Evolutionary conservation across 2,888 invertebrate genomes (phyloP), one percentile per base, ranked within the genome.

Genomic region (Frankliniella intonsa): DNA sequence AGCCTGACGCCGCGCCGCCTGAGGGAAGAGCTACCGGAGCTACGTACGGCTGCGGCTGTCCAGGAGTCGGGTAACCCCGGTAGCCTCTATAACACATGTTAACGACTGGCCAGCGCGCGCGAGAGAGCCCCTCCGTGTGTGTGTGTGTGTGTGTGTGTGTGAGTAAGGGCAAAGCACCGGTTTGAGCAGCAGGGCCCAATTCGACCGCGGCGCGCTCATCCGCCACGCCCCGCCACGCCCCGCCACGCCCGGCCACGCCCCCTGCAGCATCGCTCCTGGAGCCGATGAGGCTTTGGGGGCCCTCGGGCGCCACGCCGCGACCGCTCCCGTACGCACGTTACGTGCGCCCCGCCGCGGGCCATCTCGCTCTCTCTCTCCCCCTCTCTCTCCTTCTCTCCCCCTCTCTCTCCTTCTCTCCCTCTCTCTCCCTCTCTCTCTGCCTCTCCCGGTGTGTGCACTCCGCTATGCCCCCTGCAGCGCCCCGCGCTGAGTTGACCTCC

Each of bases 1-100:
- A 12, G 55, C 12, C 55, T 17, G 55, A 55, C 55, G 14, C 55
- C 1, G 14, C 55, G 9, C 55, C 12, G 55, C 17, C 55, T 12
- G 55, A 17, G 55, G 17, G 55, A 55, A 55, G 55, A 55, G 65
- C 65, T n/a, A 9, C 9, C n/a, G 65, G 19, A n/a, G 65, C n/a
- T n/a, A 65, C 19, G n/a, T 9, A 65, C 19, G 17, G 10, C 12
- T 11, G 25, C 25, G 69, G 11, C 22, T 11, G 69, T 22, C n/a
- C 22, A 22, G 22, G 69, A n/a, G 69, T 7, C 22, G 69, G 25
- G 69, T 76, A 76, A 76, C 69, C 25, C 69, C 69, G 69, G 69
- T 76, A 76, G 69, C 69, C 69, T 76, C 69, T 2, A 76, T 12
- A 76, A 76, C 69, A 76, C 69, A 76, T 25, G 69, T 76, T 76